Base-by-base conservation (phyloP, 1,140 invertebrate genomes). In the Drosophila grimshawi region DNA sequence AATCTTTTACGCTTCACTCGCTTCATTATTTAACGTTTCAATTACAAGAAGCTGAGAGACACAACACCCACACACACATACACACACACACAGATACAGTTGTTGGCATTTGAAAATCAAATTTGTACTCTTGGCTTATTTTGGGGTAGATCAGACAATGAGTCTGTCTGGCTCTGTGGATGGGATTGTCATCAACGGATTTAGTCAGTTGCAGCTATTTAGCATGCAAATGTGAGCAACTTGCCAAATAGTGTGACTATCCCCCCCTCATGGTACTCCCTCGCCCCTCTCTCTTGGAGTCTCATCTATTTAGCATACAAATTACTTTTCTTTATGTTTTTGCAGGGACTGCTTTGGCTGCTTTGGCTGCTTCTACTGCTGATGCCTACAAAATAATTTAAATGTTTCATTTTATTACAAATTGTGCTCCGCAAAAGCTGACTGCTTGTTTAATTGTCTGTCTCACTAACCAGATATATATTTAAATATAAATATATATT, bases 11-110 rank as follows among this genome's bases (percentile, higher is more conserved):
- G 67, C 80, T 80, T 77, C 80, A 89, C 76, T 78, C 69, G 73
- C 83, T 89, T 88, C 83, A 88, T 88, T 89, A 89, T 88, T 88
- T 88, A 88, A 83, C 80, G 65, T 89, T 88, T 89, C 85, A 89
- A 89, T 89, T 89, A 89, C 74, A 85, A 67, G 60, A 32, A 29
- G 29, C 37, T 32, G 33, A 63, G 33, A 63, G 45, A 27, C 51
- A 33, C 29, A n/a, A 41, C 48, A n/a, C 11, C n/a, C 8, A 59
- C 45, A 55, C 37, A 51, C 10, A 33, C 29, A 56, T 8, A 53
- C 5, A 32, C 2, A 39, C 35, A 39, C 19, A 29, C 5, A 4
- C 35, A 43, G 39, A 43, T n/a, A n/a, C 41, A 52, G 68, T 56
- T 37, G 35, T 45, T 45, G 59, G 33, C 77, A 78, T 70, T 75